phyloP scores from a whole-genome alignment of 2,113 vertebrate species.

The Lutjanus erythropterus region DNA sequence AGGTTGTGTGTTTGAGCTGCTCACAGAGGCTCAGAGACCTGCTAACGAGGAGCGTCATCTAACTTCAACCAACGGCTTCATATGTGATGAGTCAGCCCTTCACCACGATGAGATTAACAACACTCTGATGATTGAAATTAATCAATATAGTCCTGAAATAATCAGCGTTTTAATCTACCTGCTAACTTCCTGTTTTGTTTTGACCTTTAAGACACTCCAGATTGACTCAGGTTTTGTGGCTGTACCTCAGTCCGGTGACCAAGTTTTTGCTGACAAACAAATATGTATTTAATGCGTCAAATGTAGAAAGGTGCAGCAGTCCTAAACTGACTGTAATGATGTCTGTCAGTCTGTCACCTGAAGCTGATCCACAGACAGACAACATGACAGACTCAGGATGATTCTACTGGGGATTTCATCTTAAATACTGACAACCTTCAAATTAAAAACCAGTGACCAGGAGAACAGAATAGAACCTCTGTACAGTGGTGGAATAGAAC shows the following conservation, averaged over 20 bases:
- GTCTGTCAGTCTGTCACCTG: no score
- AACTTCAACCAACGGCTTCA: background rate
- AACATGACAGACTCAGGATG: background rate
- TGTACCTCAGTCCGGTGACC: no score
- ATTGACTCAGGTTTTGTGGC: background rate
- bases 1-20: no score
- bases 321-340: no score
- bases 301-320: no score
- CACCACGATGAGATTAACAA: background rate
- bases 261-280: no score
- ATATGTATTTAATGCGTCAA: no score
- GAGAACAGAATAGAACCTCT: background rate
- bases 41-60: background rate
- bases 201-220: constrained; percentile 1
- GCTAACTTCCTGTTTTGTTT: background rate
- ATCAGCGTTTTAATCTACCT: background rate
- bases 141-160: background rate
- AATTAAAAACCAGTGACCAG: background rate
- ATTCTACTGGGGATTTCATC: background rate
- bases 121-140: background rate
- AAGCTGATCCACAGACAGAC: no score
- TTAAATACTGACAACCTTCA: background rate
- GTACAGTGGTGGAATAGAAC: no score
- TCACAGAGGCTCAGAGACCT: background rate
- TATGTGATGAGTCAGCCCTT: background rate